phyloP scores from a whole-genome alignment of 2,888 invertebrate species.

The Phymatocera aterrima region DNA sequence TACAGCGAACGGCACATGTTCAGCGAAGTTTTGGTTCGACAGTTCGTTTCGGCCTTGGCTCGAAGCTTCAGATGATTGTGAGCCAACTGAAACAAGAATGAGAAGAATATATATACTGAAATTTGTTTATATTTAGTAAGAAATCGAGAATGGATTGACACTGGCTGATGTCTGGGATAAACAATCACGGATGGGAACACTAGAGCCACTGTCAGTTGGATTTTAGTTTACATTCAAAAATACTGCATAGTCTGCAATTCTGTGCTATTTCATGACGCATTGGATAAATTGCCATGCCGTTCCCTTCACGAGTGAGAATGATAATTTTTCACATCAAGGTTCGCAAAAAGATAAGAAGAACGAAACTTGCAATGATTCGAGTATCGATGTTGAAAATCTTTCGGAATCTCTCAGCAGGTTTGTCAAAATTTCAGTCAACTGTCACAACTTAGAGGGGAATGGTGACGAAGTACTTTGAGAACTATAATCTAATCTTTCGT shows the following conservation, averaged over 20 bases:
- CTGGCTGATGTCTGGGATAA: neutral
- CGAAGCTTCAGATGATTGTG: neutral
- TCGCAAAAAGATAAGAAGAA: too few relatives aligned
- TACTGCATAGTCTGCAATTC: neutral
- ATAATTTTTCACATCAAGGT: too few relatives aligned
- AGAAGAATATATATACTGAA: too few relatives aligned
- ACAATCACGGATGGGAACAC: neutral
- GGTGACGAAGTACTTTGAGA: too few relatives aligned
- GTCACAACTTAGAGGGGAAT: too few relatives aligned
- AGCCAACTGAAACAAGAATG: constrained; percentile 24
- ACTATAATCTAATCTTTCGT: neutral
- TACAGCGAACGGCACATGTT: constrained; percentile 19
- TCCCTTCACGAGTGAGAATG: too few relatives aligned
- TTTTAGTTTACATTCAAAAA: neutral
- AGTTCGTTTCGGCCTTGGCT: neutral
- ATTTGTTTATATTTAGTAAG: constrained; percentile 8
- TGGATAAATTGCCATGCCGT: neutral
- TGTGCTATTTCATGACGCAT: neutral
- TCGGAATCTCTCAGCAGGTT: too few relatives aligned
- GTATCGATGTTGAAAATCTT: too few relatives aligned
- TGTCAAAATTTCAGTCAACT: too few relatives aligned
- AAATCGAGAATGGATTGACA: constrained; percentile 6
- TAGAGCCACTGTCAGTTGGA: neutral
- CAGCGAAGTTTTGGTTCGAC: neutral
- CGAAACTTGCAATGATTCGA: too few relatives aligned